Conservation (phyloP, 2,797 vertebrate genomes). For the Hydrolagus colliei region DNA sequence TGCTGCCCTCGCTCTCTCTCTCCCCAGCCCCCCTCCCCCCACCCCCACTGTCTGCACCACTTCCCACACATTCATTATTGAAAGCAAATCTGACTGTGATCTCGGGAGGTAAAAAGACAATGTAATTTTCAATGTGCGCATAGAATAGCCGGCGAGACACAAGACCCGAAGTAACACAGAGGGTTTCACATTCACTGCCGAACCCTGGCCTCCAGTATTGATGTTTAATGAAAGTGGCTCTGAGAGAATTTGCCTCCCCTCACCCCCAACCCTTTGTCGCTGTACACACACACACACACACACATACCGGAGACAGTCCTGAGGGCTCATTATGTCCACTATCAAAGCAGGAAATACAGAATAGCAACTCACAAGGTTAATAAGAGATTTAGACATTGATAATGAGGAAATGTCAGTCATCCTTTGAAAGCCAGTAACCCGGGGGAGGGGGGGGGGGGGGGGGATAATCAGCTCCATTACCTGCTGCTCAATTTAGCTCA, state of each 20-base stretch:
- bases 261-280: too few species aligned
- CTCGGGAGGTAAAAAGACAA: neutral
- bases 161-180: neutral
- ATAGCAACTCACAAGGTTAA: neutral
- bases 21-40: slow-evolving; percentile 45
- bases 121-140: neutral
- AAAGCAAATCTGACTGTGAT: slow-evolving; percentile 40
- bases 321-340: too few species aligned
- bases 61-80: slow-evolving; percentile 43
- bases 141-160: neutral
- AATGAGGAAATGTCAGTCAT: neutral
- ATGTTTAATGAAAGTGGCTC: neutral
- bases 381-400: neutral
- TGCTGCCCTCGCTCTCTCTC: slow-evolving; percentile 45
- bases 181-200: too few species aligned
- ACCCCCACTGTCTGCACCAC: slow-evolving; percentile 36
- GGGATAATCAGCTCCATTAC: neutral
- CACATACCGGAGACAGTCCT: too few species aligned
- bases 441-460: neutral
- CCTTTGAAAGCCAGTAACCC: neutral
- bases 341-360: neutral
- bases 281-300: too few species aligned
- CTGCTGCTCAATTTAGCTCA: neutral
- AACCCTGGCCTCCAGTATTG: neutral
- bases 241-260: too few species aligned